A percentile compares a stretch with the other conserved stretches of the same genome.
Conservation (phyloP, 2,797 vertebrate genomes). For the Chloroceryle inda region DNA sequence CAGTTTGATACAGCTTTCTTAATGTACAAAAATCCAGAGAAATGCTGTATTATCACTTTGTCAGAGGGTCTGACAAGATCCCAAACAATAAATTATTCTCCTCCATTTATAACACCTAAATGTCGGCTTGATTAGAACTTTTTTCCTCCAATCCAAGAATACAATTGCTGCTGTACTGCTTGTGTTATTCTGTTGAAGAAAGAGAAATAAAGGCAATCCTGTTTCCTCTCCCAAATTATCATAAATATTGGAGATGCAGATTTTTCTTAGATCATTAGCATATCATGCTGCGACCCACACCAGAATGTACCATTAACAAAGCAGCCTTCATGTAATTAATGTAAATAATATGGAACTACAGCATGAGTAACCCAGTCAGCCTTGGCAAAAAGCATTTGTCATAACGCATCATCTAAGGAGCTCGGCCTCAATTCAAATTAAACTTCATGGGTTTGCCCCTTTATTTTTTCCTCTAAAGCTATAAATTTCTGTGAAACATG, state of each 20-base stretch:
- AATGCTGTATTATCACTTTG: constrained; percentile 69
- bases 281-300: constrained; percentile 88
- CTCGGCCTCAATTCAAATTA: constrained; percentile 86
- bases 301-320: constrained; percentile 89
- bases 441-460: constrained; percentile 84
- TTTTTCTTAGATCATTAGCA: constrained; percentile 88
- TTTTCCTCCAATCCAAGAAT: constrained; percentile 57
- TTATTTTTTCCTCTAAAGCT: constrained; percentile 80
- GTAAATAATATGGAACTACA: constrained; percentile 89
- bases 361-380: constrained; percentile 88
- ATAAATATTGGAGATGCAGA: constrained; percentile 88
- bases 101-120: constrained; percentile 76
- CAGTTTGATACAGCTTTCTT: constrained; percentile 24
- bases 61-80: constrained; percentile 72
- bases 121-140: constrained; percentile 78
- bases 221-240: constrained; percentile 85
- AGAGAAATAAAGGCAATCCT: constrained; percentile 82
- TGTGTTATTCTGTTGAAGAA: constrained; percentile 76
- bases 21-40: constrained; percentile 38
- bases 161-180: constrained; percentile 72
- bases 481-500: constrained; percentile 91
- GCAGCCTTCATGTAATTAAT: constrained; percentile 90
- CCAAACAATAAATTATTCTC: constrained; percentile 70
- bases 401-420: constrained; percentile 86
- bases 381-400: constrained; percentile 91